phyloP scores from a whole-genome alignment of 2,888 invertebrate species.

The Aleiodes testaceus region DNA sequence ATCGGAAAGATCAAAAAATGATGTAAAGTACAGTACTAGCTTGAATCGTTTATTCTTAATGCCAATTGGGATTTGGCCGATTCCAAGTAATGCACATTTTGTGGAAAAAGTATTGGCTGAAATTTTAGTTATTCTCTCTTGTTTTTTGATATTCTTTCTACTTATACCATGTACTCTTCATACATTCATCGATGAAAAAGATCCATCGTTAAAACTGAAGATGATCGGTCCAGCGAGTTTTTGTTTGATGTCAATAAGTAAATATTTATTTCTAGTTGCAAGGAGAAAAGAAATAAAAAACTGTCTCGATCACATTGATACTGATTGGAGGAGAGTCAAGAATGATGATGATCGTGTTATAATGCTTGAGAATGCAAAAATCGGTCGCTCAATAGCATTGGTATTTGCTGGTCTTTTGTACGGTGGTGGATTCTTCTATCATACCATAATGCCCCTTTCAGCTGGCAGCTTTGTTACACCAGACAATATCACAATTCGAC shows the following conservation, averaged over 20 bases:
- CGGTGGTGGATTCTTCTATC: slow-evolving; percentile 13
- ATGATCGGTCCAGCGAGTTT: slow-evolving; percentile 39
- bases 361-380: slow-evolving; percentile 4
- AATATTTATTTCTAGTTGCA: slow-evolving; percentile 10
- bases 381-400: slow-evolving; percentile 2
- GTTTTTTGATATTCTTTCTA: slow-evolving; percentile 28
- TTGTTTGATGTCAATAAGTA: background rate
- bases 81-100: slow-evolving; percentile 4
- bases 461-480: slow-evolving; percentile 16
- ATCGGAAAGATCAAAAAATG: background rate
- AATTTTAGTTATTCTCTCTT: slow-evolving; percentile 20
- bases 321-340: slow-evolving; percentile 33
- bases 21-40: slow-evolving; percentile 40
- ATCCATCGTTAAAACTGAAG: slow-evolving; percentile 19
- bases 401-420: slow-evolving; percentile 12
- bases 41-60: slow-evolving; percentile 43
- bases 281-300: slow-evolving; percentile 12
- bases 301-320: slow-evolving; percentile 38
- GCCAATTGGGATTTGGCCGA: slow-evolving; percentile 46
- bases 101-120: slow-evolving; percentile 34
- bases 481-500: slow-evolving; percentile 49
- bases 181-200: slow-evolving; percentile 18
- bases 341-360: slow-evolving; percentile 31
- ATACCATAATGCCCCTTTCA: slow-evolving; percentile 37
- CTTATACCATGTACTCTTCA: slow-evolving; percentile 27